A percentile compares a stretch with the other conserved stretches of the same genome.
phyloP scores from a whole-genome alignment of 1,140 invertebrate species.

The Plectrocnemia conspersa region DNA sequence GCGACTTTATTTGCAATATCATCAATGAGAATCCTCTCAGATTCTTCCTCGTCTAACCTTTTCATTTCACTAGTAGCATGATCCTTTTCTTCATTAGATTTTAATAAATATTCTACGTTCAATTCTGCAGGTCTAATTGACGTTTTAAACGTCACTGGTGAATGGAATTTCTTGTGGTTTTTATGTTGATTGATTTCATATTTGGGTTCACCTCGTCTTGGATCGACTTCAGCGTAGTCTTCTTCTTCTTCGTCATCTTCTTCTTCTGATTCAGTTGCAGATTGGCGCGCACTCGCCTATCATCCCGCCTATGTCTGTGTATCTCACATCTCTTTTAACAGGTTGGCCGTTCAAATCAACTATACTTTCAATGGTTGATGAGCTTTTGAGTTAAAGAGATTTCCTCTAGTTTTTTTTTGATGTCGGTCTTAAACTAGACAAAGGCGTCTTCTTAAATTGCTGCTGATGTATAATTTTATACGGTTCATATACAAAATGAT shows the following conservation, averaged over 20 bases:
- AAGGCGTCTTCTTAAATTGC: slow-evolving; percentile 44
- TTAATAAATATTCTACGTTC: slow-evolving; percentile 20
- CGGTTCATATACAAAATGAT: slow-evolving; percentile 47
- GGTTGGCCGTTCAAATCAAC: slow-evolving; percentile 38
- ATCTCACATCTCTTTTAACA: slow-evolving; percentile 38
- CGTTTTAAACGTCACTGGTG: slow-evolving; percentile 42
- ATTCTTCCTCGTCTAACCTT: not conserved
- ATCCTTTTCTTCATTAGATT: slow-evolving; percentile 16
- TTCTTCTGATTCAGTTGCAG: not conserved
- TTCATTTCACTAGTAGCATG: slow-evolving; percentile 1
- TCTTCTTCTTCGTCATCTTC: not conserved
- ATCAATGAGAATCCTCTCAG: slow-evolving; percentile 9
- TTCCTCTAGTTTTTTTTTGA: slow-evolving; percentile 44
- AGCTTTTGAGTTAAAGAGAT: slow-evolving; percentile 42
- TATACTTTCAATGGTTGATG: slow-evolving; percentile 34
- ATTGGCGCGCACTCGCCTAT: slow-evolving; percentile 8
- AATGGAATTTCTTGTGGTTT: slow-evolving; percentile 45
- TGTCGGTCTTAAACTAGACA: slow-evolving; percentile 45
- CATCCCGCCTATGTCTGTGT: slow-evolving; percentile 44
- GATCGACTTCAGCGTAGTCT: slow-evolving; percentile 39
- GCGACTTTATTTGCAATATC: slow-evolving; percentile 8
- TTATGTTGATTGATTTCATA: slow-evolving; percentile 38
- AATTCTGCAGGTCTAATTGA: slow-evolving; percentile 41
- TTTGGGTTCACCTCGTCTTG: slow-evolving; percentile 43
- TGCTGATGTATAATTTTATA: slow-evolving; percentile 48